Conservation (phyloP, 2,113 vertebrate species). For the Misgurnus anguillicaudatus region DNA sequence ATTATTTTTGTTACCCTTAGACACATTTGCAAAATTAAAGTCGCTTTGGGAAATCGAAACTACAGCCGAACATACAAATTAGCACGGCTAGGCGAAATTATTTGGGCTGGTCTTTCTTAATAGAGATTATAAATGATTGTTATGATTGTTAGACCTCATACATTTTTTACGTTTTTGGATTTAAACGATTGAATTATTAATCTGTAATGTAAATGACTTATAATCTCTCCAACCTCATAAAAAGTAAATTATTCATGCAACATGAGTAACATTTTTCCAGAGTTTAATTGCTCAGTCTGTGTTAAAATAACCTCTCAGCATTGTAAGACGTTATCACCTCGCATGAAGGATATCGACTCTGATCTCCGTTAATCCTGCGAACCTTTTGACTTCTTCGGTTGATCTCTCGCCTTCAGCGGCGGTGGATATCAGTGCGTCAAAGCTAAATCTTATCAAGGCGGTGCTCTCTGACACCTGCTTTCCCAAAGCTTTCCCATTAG, state of each 20-base stretch:
- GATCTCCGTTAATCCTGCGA: conserved; percentile 22
- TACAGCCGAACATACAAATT: conserved; percentile 16
- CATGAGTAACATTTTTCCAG: conserved; percentile 15
- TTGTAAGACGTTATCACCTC: conserved; percentile 36
- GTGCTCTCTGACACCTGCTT: conserved; percentile 4
- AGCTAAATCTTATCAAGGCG: conserved; percentile 25
- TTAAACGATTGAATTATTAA: conserved; percentile 56
- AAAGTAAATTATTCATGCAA: conserved; percentile 57
- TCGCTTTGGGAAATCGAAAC: conserved; percentile 41
- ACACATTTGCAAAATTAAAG: conserved; percentile 34
- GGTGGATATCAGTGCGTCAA: conserved; percentile 17
- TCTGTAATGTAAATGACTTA: conserved; percentile 62
- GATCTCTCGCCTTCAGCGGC: conserved; percentile 25
- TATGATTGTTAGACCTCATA: conserved; percentile 37
- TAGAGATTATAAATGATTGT: conserved; percentile 30
- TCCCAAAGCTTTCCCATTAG: neutral
- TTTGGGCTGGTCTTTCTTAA: conserved; percentile 30
- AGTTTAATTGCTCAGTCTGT: conserved; percentile 26
- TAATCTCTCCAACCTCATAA: conserved; percentile 55
- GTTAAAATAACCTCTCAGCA: conserved; percentile 34
- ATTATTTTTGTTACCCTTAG: conserved; percentile 34
- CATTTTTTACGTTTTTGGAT: conserved; percentile 38
- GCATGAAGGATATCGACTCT: conserved; percentile 29
- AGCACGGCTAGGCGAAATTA: neutral
- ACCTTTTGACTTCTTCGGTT: conserved; percentile 8